A percentile compares a stretch with the other conserved stretches of the same genome.
These are phyloP conservation scores for Heterodera carotae DNA, from an alignment of 1,140 invertebrate species.

Conservation along the genomic window DNA sequence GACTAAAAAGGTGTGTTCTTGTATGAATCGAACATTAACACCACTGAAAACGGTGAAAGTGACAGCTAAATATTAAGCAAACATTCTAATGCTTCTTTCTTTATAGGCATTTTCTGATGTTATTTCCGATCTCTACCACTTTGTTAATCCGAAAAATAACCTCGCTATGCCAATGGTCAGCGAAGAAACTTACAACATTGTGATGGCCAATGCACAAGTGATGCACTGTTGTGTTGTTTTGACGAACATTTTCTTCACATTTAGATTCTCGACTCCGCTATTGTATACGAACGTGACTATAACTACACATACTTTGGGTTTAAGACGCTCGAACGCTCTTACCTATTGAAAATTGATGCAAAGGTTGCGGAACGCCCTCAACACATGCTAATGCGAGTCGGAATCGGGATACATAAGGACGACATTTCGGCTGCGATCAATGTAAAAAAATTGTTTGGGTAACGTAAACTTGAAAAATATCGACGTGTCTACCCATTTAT, in stretches of 20 bases:
- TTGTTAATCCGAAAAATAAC: slow-evolving; percentile 76
- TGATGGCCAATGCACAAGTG: slow-evolving; percentile 81
- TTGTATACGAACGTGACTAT: slow-evolving; percentile 96
- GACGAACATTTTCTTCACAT: slow-evolving; percentile 10
- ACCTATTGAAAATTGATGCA: slow-evolving; percentile 87
- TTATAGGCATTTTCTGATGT: slow-evolving; percentile 76
- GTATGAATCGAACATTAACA: too few species aligned
- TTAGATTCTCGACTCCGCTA: slow-evolving; percentile 70
- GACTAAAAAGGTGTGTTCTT: slow-evolving; percentile 52
- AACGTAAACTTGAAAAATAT: neutral
- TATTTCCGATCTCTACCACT: slow-evolving; percentile 81
- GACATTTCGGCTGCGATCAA: slow-evolving; percentile 90
- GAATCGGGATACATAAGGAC: slow-evolving; percentile 92
- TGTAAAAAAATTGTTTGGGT: slow-evolving; percentile 41
- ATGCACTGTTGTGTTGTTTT: too few species aligned
- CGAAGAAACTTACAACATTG: slow-evolving; percentile 79
- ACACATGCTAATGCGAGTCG: slow-evolving; percentile 96
- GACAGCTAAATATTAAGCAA: too few species aligned
- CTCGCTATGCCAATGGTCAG: slow-evolving; percentile 80
- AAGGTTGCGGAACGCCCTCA: slow-evolving; percentile 95
- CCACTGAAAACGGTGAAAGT: too few species aligned
- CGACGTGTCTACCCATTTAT: slow-evolving; percentile 7
- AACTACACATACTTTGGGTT: slow-evolving; percentile 98
- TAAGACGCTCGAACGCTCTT: slow-evolving; percentile 93
- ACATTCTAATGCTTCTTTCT: neutral